A percentile compares a stretch with the other conserved stretches of the same genome.
These are phyloP conservation scores for Choristoneura rosaceana DNA, from an alignment of 2,888 invertebrate species.

Conservation along the genomic window DNA sequence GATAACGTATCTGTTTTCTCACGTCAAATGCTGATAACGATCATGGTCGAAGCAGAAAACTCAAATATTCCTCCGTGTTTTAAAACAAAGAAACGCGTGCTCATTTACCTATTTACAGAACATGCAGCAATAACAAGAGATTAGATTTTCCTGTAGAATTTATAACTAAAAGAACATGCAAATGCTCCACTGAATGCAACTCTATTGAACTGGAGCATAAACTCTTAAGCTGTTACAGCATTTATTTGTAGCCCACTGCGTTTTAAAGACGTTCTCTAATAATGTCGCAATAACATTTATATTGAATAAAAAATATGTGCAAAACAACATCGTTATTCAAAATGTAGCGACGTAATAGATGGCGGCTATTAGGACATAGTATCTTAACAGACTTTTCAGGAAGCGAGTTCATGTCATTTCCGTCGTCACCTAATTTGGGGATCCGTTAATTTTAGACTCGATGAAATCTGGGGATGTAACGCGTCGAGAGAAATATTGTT, in stretches of 20 bases:
- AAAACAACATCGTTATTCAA: not conserved
- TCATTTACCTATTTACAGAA: slow-evolving; percentile 18
- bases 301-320: not conserved
- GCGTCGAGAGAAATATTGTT: slow-evolving; percentile 22
- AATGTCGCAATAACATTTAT: not conserved
- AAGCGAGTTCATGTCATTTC: slow-evolving; percentile 30
- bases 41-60: slow-evolving; percentile 47
- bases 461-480: slow-evolving; percentile 27
- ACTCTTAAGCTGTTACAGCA: too few species aligned
- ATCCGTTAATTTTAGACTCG: slow-evolving; percentile 32
- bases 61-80: slow-evolving; percentile 36
- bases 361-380: not conserved
- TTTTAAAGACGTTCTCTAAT: not conserved
- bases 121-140: not conserved
- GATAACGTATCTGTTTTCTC: slow-evolving; percentile 61
- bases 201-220: too few species aligned
- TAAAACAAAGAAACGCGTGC: slow-evolving; percentile 24
- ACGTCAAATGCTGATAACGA: slow-evolving; percentile 53
- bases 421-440: slow-evolving; percentile 36
- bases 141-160: slow-evolving; percentile 3
- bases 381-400: slow-evolving; percentile 25
- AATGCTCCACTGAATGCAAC: not conserved
- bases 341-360: not conserved
- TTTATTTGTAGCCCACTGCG: too few species aligned
- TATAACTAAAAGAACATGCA: not conserved